Evolutionary conservation across 2,888 invertebrate genomes (phyloP).

Genomic region (Parelbella ahira): DNA sequence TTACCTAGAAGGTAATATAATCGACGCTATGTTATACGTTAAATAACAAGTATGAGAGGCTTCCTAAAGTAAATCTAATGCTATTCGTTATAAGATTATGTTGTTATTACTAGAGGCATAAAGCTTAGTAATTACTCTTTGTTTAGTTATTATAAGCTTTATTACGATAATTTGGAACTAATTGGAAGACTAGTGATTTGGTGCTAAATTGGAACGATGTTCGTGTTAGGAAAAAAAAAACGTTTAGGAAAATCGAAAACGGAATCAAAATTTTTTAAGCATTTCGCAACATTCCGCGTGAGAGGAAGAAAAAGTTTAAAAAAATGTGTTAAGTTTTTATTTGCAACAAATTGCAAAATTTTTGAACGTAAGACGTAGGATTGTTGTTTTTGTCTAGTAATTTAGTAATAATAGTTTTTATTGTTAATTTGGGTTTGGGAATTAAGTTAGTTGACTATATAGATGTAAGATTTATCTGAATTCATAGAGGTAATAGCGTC

Average conservation of each 20-base stretch:
- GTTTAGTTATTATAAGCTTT: slow-evolving; percentile 75
- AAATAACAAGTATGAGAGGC: slow-evolving; percentile 68
- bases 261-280: slow-evolving; percentile 47
- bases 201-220: slow-evolving; percentile 76
- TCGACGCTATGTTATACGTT: slow-evolving; percentile 49
- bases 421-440: slow-evolving; percentile 80
- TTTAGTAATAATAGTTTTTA: slow-evolving; percentile 71
- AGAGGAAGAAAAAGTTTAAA: slow-evolving; percentile 43
- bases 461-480: slow-evolving; percentile 77
- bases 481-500: slow-evolving; percentile 69
- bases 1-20: slow-evolving; percentile 41
- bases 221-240: slow-evolving; percentile 47
- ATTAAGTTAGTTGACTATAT: slow-evolving; percentile 74
- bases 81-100: slow-evolving; percentile 75
- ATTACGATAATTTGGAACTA: slow-evolving; percentile 66
- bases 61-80: slow-evolving; percentile 66
- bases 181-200: slow-evolving; percentile 79
- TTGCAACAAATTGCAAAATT: slow-evolving; percentile 71
- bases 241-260: slow-evolving; percentile 43
- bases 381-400: slow-evolving; percentile 76
- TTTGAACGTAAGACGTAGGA: slow-evolving; percentile 62
- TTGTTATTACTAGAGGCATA: slow-evolving; percentile 78
- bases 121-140: slow-evolving; percentile 72
- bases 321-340: slow-evolving; percentile 78
- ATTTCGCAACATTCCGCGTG: slow-evolving; percentile 74